Base-by-base conservation (phyloP, 2,113 vertebrate genomes). In the Junco hyemalis region DNA sequence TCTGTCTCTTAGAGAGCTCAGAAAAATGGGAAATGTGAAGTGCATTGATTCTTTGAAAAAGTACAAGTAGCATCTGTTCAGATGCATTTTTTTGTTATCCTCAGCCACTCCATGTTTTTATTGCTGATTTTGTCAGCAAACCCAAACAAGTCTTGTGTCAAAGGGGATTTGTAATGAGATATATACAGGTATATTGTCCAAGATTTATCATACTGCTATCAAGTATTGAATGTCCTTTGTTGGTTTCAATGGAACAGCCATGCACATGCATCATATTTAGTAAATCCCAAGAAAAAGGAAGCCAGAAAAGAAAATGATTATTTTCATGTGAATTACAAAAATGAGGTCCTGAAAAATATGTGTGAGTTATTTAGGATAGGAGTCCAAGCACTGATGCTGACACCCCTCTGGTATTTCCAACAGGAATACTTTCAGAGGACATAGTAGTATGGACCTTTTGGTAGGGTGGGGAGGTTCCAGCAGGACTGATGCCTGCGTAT, bases 1-100 rank as follows among this genome's bases (percentile, higher is more conserved):
- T 91, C 56, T 88, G 45, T 56, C 24, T 38, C n/a, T 61, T 60
- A 40, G 28, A 68, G 40, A 78, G 10, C 51, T 85, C 33, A 71
- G n/a, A 71, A 88, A 68, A 91, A 82, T 42, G 21, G 24, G 9
- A 61, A 69, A 65, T 65, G 28, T 65, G 36, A 65, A 81, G 16
- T 77, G 44, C 59, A 80, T 51, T 73, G 51, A 40, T 85, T 53
- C 51, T 48, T 87, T 92, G 23, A 25, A 91, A 73, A 87, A 77
- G 45, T 81, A 26, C 31, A 51, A 16, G 57, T 59, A 73, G 8
- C 21, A 81, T 44, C 24, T 31, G 9, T 71, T 66, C 47, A 45
- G 28, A 40, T 91, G 24, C 20, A 36, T 80, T 80, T 69, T 80
- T 40, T 80, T 81, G 17, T 72, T 77, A 6, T 31, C 81, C 18